Evolutionary conservation across 2,888 invertebrate species (phyloP), one percentile per base, ranked within the genome.

Genomic region (Stratiomys singularior): DNA sequence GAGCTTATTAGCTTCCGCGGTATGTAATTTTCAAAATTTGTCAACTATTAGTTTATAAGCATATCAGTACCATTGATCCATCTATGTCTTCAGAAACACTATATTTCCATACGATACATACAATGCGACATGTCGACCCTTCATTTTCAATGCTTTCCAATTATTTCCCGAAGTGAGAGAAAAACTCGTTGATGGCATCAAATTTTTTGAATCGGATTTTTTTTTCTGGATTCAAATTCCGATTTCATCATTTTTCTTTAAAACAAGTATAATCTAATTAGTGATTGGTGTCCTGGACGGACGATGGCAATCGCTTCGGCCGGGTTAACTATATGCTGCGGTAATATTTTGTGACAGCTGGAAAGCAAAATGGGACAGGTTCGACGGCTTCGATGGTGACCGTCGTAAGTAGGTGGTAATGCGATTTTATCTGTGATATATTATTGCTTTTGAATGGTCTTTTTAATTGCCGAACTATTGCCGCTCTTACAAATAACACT

Each of bases 191-290:
- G 30, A n/a, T 47, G 23, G n/a, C 30, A 37, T 74, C 18, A 52
- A 21, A 52, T 44, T 58, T 37, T n/a, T 15, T 58, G 37, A 67
- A 18, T 67, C 67, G 13, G 13, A 52, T 52, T 72, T 27, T 72
- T 37, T 37, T 37, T 37, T 37, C 9, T 37, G 27, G 44, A 58
- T 58, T 30, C 71, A 37, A 30, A 58, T 60, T 58, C 58, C 21
- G 25, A 46, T 25, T 46, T 25, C 37, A 37, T 13, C 11, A 58
- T 74, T 58, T 37, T 37, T 74, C 37, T 58, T 58, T 74, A 60
- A 37, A 74, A 58, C 74, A 60, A 52, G 74, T 74, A 58, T 74
- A 74, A 74, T 74, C 74, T 74, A 74, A 74, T 74, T 74, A 74
- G 74, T 37, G 74, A 74, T 74, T 74, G 74, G 74, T 58, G 74